phyloP scores from a whole-genome alignment of 2,888 invertebrate genomes.

The Diarsia mendica region DNA sequence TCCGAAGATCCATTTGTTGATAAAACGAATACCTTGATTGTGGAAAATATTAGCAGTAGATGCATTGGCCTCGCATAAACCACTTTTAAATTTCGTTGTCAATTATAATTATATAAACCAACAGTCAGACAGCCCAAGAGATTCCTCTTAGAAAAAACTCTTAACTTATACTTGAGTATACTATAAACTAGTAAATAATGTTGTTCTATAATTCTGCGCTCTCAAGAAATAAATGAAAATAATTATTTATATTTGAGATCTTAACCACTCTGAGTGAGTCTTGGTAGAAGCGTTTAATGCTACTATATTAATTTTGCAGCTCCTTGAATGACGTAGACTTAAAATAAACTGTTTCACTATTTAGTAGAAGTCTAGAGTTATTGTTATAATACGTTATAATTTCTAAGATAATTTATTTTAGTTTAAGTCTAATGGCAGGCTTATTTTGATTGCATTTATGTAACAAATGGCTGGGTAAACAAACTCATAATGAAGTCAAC shows the following conservation, averaged over 20 bases:
- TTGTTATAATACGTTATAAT: conserved; percentile 44
- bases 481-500: no score
- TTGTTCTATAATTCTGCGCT: not conserved
- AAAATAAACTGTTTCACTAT: conserved; percentile 54
- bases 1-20: no score
- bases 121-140: not conserved
- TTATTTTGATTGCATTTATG: conserved; percentile 39
- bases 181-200: not conserved
- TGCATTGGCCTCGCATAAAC: no score
- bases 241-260: conserved; percentile 35
- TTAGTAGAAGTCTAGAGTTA: conserved; percentile 38
- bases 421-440: conserved; percentile 4
- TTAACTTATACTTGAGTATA: not conserved
- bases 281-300: conserved; percentile 45
- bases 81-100: not conserved
- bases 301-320: conserved; percentile 52
- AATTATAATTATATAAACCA: no score
- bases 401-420: conserved; percentile 37
- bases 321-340: conserved; percentile 37
- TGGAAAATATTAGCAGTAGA: not conserved
- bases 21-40: not conserved
- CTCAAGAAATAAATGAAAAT: conserved; percentile 18
- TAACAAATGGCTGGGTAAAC: not conserved
- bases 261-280: conserved; percentile 20
- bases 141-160: not conserved